These are phyloP conservation scores for Smithornis capensis DNA, from an alignment of 2,113 vertebrate genomes.

Conservation along the genomic window DNA sequence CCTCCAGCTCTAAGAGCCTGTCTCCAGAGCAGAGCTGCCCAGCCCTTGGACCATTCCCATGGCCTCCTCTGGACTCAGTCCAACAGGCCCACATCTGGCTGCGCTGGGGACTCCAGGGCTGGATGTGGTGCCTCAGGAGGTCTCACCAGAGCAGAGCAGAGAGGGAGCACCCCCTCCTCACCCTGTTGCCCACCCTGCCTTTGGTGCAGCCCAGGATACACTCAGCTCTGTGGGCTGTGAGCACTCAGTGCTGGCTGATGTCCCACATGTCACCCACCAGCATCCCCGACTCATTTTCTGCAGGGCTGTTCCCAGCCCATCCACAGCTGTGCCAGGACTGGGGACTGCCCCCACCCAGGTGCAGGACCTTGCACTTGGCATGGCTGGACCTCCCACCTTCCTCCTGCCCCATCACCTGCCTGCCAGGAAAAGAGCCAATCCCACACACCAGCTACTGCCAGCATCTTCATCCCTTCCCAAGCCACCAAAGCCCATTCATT, in stretches of 20 bases:
- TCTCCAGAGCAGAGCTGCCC: not conserved
- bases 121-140: accelerated
- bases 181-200: accelerated
- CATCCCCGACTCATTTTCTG: accelerated
- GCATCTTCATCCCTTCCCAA: not conserved
- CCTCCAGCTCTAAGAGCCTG: not conserved
- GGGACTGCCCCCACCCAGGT: not conserved
- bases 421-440: not conserved
- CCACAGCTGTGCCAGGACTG: not conserved
- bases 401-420: not conserved
- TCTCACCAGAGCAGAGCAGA: not conserved
- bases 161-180: not conserved
- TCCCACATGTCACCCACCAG: not conserved
- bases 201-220: accelerated
- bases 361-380: not conserved
- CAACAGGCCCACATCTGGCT: not conserved
- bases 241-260: accelerated
- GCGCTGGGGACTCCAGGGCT: not conserved
- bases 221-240: accelerated
- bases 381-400: not conserved
- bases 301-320: not conserved
- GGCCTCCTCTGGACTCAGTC: not conserved
- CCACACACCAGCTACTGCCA: not conserved
- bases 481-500: not conserved
- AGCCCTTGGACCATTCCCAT: accelerated